Conservation (phyloP, 2,797 vertebrate species). For the Potorous gilbertii region DNA sequence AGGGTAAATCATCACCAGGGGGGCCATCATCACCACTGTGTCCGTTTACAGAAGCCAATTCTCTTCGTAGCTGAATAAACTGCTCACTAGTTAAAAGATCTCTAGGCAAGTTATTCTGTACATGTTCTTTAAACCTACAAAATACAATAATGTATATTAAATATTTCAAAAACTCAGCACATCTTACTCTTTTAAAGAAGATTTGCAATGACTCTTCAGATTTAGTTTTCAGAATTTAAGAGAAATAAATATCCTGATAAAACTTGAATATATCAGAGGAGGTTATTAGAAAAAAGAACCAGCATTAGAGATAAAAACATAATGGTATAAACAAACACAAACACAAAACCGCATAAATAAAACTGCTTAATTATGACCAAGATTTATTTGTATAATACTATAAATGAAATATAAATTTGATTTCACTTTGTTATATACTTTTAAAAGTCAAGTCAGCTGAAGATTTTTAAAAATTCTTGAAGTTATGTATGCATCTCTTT, state of each 20-base stretch:
- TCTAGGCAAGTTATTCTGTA: conserved; percentile 95
- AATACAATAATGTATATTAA: conserved; percentile 42
- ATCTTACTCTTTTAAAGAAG: conserved; percentile 38
- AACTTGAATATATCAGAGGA: background rate
- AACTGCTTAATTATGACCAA: background rate
- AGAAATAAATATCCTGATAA: background rate
- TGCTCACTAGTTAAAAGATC: conserved; percentile 95
- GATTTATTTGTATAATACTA: background rate
- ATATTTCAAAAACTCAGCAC: conserved; percentile 19
- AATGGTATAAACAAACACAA: background rate
- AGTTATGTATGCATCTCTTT: background rate
- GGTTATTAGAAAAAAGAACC: background rate
- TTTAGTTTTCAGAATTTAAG: background rate
- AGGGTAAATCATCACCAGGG: conserved; percentile 90
- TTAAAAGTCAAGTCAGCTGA: background rate
- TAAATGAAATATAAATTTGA: background rate
- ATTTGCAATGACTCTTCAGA: background rate
- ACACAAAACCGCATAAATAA: background rate
- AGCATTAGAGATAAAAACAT: background rate
- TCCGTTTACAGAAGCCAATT: conserved; percentile 92
- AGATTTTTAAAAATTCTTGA: background rate
- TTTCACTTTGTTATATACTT: background rate
- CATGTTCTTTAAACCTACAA: conserved; percentile 95
- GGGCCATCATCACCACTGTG: conserved; percentile 87
- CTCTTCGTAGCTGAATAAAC: conserved; percentile 93